Evolutionary conservation across 1,140 invertebrate genomes (phyloP).

Genomic region (Antheraea mylitta): DNA sequence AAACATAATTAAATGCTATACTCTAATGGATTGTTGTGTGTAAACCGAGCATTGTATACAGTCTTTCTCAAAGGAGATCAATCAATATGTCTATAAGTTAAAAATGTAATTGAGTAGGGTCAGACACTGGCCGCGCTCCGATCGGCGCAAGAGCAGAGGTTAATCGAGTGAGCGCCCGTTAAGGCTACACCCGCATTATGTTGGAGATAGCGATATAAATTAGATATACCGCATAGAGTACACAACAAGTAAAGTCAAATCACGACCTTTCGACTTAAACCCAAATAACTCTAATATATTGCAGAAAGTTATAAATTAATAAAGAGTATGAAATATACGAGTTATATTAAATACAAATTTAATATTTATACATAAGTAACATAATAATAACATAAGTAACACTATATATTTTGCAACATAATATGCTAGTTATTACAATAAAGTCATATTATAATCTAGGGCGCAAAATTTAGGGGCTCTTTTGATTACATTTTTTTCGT

Average conservation of each 20-base stretch:
- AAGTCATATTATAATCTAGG: too few species aligned
- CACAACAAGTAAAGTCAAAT: neutral
- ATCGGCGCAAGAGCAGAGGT: constrained; percentile 49
- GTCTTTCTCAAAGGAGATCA: constrained; percentile 31
- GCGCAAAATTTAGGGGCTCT: too few species aligned
- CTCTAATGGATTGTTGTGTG: neutral
- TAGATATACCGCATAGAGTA: neutral
- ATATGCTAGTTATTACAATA: too few species aligned
- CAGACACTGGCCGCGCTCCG: constrained; percentile 25
- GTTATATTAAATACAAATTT: neutral
- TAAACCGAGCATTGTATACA: constrained; percentile 1
- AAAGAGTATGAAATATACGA: neutral
- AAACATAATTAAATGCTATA: neutral
- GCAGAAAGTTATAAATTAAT: neutral
- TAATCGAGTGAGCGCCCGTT: constrained; percentile 47
- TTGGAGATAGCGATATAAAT: constrained; percentile 22
- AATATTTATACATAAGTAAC: too few species aligned
- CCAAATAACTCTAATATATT: neutral
- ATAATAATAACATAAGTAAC: too few species aligned
- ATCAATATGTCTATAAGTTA: constrained; percentile 43
- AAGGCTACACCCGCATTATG: constrained; percentile 12
- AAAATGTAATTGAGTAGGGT: constrained; percentile 58
- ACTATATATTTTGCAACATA: too few species aligned
- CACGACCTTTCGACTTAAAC: neutral
- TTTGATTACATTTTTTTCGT: too few species aligned